These are phyloP conservation scores for Eremophila alpestris DNA, from an alignment of 2,797 vertebrate species.

Conservation along the genomic window DNA sequence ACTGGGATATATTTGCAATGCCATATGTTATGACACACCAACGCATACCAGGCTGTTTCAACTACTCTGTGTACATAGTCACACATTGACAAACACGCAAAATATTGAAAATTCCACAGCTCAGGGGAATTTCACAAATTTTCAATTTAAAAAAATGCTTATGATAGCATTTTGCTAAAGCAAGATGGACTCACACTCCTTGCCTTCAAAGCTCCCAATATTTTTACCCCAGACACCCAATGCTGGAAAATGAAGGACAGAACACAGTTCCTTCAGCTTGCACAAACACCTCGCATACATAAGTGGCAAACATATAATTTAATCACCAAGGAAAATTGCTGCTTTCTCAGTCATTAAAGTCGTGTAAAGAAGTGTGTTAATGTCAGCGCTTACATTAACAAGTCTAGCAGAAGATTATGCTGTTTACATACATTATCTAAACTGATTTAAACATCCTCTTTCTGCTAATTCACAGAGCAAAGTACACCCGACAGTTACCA, in stretches of 20 bases:
- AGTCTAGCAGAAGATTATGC: slow-evolving; percentile 60
- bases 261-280: background rate
- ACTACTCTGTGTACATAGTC: background rate
- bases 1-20: slow-evolving; percentile 17
- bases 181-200: background rate
- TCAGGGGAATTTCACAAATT: background rate
- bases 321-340: slow-evolving; percentile 52
- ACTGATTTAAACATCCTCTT: slow-evolving; percentile 54
- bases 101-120: background rate
- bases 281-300: background rate
- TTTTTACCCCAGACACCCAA: background rate
- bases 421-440: slow-evolving; percentile 62
- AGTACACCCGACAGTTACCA: background rate
- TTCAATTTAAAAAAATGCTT: background rate
- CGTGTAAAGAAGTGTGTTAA: slow-evolving; percentile 44
- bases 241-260: background rate
- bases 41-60: background rate
- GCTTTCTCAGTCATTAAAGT: slow-evolving; percentile 61
- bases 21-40: slow-evolving; percentile 25
- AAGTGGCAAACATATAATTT: slow-evolving; percentile 27
- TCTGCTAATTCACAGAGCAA: slow-evolving; percentile 30
- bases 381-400: slow-evolving; percentile 63
- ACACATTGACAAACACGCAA: background rate
- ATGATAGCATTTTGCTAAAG: background rate
- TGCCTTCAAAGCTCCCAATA: background rate